phyloP scores from a whole-genome alignment of 2,888 invertebrate genomes.

The Argyresthia albistria region DNA sequence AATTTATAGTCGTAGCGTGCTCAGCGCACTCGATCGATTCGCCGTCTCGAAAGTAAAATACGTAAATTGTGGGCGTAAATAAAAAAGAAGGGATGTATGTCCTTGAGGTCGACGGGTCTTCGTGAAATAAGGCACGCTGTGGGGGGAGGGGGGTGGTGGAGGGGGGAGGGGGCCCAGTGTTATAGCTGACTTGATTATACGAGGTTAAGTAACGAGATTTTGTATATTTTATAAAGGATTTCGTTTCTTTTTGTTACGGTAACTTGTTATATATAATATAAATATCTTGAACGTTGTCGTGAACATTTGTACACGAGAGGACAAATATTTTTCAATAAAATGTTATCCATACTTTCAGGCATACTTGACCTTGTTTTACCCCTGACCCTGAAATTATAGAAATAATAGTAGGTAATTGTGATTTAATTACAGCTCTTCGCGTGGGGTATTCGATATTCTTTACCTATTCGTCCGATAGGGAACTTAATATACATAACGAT shows the following conservation, averaged over 20 bases:
- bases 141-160: not conserved
- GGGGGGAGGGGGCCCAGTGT: not conserved
- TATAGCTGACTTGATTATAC: not conserved
- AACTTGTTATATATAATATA: not conserved
- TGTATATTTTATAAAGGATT: not conserved
- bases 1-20: constrained; percentile 62
- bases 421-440: too few species aligned
- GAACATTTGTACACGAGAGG: too few species aligned
- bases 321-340: not conserved
- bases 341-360: not conserved
- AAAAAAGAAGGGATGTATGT: constrained; percentile 54
- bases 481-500: too few species aligned
- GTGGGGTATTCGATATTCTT: too few species aligned
- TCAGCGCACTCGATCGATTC: constrained; percentile 45
- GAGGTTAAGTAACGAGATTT: not conserved
- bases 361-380: too few species aligned
- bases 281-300: too few species aligned
- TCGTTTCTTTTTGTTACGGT: not conserved
- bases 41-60: constrained; percentile 14
- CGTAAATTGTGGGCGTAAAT: constrained; percentile 33
- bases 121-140: not conserved
- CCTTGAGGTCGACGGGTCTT: constrained; percentile 8
- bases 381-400: too few species aligned
- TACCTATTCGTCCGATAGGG: too few species aligned
- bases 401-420: too few species aligned